Base-by-base conservation (phyloP, 1,140 invertebrate genomes). In the Uloborus diversus region DNA sequence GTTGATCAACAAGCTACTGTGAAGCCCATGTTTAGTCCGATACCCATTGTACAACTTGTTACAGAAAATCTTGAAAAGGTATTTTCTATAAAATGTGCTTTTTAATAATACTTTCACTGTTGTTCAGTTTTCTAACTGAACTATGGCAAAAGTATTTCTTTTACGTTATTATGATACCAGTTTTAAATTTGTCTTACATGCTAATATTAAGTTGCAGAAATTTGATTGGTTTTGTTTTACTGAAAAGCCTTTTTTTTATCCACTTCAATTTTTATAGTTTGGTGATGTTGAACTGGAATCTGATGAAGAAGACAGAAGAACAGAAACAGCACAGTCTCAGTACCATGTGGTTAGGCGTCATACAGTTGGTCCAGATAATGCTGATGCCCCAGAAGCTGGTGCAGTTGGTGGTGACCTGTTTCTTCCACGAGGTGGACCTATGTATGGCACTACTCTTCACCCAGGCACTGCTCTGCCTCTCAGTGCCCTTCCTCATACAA, bases 321-420 rank as follows among this genome's bases (percentile, higher is more conserved):
- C 81, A 25, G 87, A 84, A 59, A 81, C 81, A 81, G 86, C 88
- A 3, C 84, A 86, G 51, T 81, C 83, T n/a, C 83, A 81, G 35
- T 89, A 89, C 81, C 85, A 88, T 70, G 88, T 90, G 1, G 91
- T 93, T 57, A 88, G 96, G 70, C 89, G 96, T 62, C 96, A 98
- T 85, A 98, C 96, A 0, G 95, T 98, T 17, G 95, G 96, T 3
- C 95, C 96, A 7, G 94, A 94, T 66, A 62, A 83, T 82, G 82
- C 75, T 71, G 56, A 78, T 83, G 66, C 61, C 32, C 65, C 82
- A 42, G 53, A 82, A 49, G n/a, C 56, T 27, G 37, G 81, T 76
- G 56, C 65, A 64, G 35, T 73, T 70, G 66, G 79, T 76, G 82
- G 81, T 53, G 75, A 78, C 23, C 30, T 78, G 23, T 79, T 79